Percentiles rank a stretch among this genome's conserved stretches.
Evolutionary conservation across 1,140 invertebrate species (phyloP).

Genomic region (Drosophila santomea): DNA sequence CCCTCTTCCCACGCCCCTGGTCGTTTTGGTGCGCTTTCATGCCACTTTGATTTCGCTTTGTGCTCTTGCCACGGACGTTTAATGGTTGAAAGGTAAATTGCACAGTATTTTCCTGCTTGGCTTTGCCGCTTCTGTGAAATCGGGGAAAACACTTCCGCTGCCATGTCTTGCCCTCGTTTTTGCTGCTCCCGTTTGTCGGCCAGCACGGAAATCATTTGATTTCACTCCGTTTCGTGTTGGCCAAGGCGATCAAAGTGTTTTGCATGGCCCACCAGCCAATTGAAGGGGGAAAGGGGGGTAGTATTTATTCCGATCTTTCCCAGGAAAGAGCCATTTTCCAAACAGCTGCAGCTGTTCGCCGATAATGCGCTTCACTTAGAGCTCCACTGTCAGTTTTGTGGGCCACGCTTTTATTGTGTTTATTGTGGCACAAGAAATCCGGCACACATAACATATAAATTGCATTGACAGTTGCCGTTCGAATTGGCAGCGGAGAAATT

Average conservation of each 20-base stretch:
- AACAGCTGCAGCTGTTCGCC: constrained; percentile 22
- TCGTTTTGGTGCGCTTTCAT: constrained; percentile 69
- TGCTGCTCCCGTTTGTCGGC: constrained; percentile 51
- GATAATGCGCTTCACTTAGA: constrained; percentile 31
- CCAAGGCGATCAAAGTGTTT: constrained; percentile 74
- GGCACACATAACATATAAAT: constrained; percentile 50
- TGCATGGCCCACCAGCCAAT: constrained; percentile 12
- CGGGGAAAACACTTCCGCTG: constrained; percentile 74
- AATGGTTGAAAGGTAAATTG: constrained; percentile 83
- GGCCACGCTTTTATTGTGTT: constrained; percentile 19
- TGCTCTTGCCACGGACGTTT: constrained; percentile 78
- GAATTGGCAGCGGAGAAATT: constrained; percentile 70
- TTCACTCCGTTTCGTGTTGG: constrained; percentile 67
- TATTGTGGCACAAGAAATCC: constrained; percentile 5
- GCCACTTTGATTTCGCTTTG: constrained; percentile 81
- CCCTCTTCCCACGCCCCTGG: constrained; percentile 11
- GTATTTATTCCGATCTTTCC: constrained; percentile 8
- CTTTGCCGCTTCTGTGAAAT: constrained; percentile 43
- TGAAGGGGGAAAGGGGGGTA: neutral
- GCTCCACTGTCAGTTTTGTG: constrained; percentile 19
- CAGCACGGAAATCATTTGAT: constrained; percentile 80
- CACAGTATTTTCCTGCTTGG: constrained; percentile 67
- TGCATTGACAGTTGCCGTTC: constrained; percentile 67
- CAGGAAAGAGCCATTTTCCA: neutral
- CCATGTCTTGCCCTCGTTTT: constrained; percentile 59